phyloP scores from a whole-genome alignment of 1,140 invertebrate genomes.

The Lepidostoma basale region DNA sequence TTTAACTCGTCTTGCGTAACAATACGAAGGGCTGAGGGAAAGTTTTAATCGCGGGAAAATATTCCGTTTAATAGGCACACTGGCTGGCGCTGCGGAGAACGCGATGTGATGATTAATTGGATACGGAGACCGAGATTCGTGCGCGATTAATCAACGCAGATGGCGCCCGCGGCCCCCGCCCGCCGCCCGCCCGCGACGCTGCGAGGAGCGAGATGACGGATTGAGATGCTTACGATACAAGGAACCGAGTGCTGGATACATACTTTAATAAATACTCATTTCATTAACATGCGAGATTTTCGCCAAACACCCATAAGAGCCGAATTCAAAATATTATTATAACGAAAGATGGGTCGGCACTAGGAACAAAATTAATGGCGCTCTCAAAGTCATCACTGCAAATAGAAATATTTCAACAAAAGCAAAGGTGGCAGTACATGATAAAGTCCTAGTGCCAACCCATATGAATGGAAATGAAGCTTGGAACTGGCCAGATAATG shows the following conservation, averaged over 20 bases:
- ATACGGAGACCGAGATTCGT: not conserved
- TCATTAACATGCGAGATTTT: not conserved
- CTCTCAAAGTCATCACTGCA: too few relatives aligned
- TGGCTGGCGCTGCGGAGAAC: constrained; percentile 9
- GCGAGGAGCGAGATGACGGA: not conserved
- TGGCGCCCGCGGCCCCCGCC: not conserved
- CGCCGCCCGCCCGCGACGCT: not conserved
- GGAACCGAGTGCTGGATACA: not conserved
- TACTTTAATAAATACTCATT: not conserved
- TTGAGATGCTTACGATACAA: not conserved
- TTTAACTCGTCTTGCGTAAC: too few relatives aligned
- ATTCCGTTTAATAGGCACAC: constrained; percentile 8
- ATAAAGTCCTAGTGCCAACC: too few relatives aligned
- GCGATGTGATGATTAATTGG: constrained; percentile 18
- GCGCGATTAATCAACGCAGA: constrained; percentile 18
- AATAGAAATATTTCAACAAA: too few relatives aligned
- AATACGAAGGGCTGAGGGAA: too few relatives aligned
- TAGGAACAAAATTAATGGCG: too few relatives aligned
- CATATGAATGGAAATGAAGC: too few relatives aligned
- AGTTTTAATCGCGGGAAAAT: constrained; percentile 21
- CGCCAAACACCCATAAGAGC: too few relatives aligned
- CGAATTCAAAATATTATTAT: too few relatives aligned
- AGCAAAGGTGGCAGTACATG: too few relatives aligned
- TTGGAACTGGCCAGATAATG: too few relatives aligned
- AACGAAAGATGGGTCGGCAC: too few relatives aligned